A percentile compares a stretch with the other conserved stretches of the same genome.
phyloP scores from a whole-genome alignment of 2,888 invertebrate genomes.

The Coleophora deauratella region DNA sequence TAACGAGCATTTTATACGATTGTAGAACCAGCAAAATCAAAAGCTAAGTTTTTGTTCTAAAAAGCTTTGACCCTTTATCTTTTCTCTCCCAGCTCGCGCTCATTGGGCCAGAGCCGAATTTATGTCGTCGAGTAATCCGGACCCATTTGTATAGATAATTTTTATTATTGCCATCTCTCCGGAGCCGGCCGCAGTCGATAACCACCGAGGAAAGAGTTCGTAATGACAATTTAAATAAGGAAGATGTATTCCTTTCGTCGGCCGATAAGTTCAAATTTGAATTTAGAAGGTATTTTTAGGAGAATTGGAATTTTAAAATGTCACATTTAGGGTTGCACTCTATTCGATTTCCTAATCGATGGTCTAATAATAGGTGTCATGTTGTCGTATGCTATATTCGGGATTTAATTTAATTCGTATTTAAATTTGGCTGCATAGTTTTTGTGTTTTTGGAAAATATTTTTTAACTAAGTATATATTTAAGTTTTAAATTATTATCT shows the following conservation, averaged over 20 bases:
- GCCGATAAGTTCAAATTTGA: constrained; percentile 62
- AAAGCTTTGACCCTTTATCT: constrained; percentile 72
- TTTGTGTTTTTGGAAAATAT: too few species aligned
- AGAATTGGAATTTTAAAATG: constrained; percentile 42
- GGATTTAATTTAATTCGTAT: too few species aligned
- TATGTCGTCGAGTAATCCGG: constrained; percentile 71
- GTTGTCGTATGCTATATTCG: too few species aligned
- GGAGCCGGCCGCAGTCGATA: constrained; percentile 64
- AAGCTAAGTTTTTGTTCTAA: constrained; percentile 33
- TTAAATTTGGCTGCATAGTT: too few species aligned
- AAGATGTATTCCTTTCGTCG: constrained; percentile 67
- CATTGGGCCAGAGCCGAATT: constrained; percentile 71
- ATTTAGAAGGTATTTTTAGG: constrained; percentile 52
- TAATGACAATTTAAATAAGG: constrained; percentile 73
- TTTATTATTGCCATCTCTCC: constrained; percentile 73
- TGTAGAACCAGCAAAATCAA: constrained; percentile 9
- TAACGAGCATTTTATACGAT: background rate
- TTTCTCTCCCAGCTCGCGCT: constrained; percentile 51
- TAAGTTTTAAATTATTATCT: too few species aligned
- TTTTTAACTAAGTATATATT: too few species aligned
- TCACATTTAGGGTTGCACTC: constrained; percentile 34
- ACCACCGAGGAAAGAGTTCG: constrained; percentile 68
- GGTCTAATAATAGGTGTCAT: too few species aligned
- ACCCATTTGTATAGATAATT: constrained; percentile 74
- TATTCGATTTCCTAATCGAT: background rate